Evolutionary conservation across 2,888 invertebrate species (phyloP).

Genomic region (Drepanosiphum platanoidis): DNA sequence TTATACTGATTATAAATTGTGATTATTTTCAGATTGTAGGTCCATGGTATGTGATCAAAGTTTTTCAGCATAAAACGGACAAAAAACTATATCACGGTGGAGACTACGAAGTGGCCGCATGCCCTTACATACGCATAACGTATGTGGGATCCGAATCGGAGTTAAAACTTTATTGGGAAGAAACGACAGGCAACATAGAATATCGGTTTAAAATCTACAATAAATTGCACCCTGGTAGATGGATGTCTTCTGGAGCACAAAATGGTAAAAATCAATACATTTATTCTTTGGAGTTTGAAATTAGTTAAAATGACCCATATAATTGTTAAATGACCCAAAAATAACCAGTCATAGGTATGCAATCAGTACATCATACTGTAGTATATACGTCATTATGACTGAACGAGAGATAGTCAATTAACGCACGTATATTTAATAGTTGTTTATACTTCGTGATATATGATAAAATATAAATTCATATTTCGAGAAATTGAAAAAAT

Average conservation of each 20-base stretch:
- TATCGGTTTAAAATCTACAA: constrained; percentile 67
- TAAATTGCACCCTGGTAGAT: constrained; percentile 66
- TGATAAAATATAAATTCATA: too few relatives aligned
- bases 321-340: too few relatives aligned
- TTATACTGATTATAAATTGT: too few relatives aligned
- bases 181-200: constrained; percentile 67
- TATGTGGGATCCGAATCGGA: constrained; percentile 63
- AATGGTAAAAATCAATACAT: constrained; percentile 67
- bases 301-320: too few relatives aligned
- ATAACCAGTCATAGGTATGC: too few relatives aligned
- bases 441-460: too few relatives aligned
- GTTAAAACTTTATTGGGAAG: constrained; percentile 67
- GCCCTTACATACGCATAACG: constrained; percentile 74
- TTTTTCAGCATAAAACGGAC: constrained; percentile 74
- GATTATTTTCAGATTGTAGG: constrained; percentile 75
- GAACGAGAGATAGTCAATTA: too few relatives aligned
- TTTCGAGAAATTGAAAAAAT: too few relatives aligned
- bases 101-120: constrained; percentile 69
- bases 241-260: constrained; percentile 67
- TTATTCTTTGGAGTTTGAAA: too few relatives aligned
- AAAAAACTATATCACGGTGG: constrained; percentile 66
- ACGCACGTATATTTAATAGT: too few relatives aligned
- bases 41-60: constrained; percentile 84
- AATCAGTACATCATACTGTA: too few relatives aligned
- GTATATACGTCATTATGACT: too few relatives aligned